Evolutionary conservation across 2,113 vertebrate species (phyloP), one percentile per base, ranked within the genome.

Genomic region (Electrona antarctica): DNA sequence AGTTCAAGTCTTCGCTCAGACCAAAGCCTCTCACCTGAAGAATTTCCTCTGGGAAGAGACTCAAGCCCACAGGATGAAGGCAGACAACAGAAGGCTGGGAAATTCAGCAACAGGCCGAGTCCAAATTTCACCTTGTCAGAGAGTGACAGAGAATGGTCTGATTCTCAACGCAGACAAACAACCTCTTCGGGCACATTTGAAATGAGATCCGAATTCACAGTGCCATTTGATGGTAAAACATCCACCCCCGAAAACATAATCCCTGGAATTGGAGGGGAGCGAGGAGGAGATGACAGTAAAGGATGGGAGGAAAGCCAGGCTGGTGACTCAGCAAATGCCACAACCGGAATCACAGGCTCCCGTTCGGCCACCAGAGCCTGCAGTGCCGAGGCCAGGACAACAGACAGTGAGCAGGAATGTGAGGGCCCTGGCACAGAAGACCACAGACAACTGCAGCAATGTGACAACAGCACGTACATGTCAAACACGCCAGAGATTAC

Each of bases 1-100:
- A 89, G 76, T 71, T 93, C 93, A 0, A 89, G 90, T 4, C 85
- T 92, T 29, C 88, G 88, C 3, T 94, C 93, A 0, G 92, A 95
- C 84, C 85, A 83, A 73, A 93, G 89, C 77, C 60, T 92, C 82
- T 93, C 90, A 8, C 90, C 92, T 0, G 93, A 94, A 45, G 84
- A 91, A 28, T 14, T 85, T 79, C 70, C 29, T 61, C 12, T 64
- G 10, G 85, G 70, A 80, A 67, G 48, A 50, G 88, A 92, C 51
- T 10, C 14, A 65, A 81, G 33, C 51, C 11, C 77, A 65, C 78
- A 77, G 52, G 73, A 74, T 54, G 81, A 81, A 10, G 45, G 50
- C 45, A 89, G 74, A 73, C 64, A 76, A n/a, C 61, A 58, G 8
- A 87, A 74, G 67, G 67, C 69, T 55, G 29, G 57, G 7, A 83